Percentiles rank a stretch among this genome's conserved stretches.
Conservation (phyloP, 1,140 invertebrate genomes). For the Brachionus asplanchnoidis region DNA sequence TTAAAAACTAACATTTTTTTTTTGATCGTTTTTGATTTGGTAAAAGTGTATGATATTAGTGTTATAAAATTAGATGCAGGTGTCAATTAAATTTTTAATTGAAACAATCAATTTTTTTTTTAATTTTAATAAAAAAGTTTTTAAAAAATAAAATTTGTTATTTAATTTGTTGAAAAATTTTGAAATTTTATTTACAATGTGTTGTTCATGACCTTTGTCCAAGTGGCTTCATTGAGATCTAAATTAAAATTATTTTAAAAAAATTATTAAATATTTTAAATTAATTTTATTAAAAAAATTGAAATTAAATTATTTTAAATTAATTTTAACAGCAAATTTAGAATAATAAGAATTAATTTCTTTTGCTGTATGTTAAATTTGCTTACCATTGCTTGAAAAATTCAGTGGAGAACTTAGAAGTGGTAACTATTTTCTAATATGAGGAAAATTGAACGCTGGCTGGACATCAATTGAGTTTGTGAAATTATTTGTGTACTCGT, state of each 20-base stretch:
- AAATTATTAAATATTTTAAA: background rate
- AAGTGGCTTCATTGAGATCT: background rate
- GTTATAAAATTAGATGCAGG: too few species aligned
- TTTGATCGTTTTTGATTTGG: too few species aligned
- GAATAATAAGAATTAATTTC: background rate
- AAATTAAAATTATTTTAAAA: background rate
- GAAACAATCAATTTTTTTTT: background rate
- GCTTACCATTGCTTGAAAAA: background rate
- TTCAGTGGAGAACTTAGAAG: background rate
- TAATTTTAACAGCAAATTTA: background rate
- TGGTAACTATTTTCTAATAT: background rate
- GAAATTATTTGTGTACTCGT: too few species aligned
- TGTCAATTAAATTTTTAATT: background rate
- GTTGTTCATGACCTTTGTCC: background rate
- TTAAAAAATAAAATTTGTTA: background rate
- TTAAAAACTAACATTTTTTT: too few species aligned
- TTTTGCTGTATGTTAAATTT: background rate
- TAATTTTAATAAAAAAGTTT: background rate
- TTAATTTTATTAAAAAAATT: background rate
- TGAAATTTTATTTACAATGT: background rate
- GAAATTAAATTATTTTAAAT: background rate
- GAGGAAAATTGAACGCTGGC: background rate
- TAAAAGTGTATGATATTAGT: too few species aligned
- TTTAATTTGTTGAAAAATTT: background rate
- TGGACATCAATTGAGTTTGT: background rate